phyloP scores from a whole-genome alignment of 2,888 invertebrate species.

The Eilema sororculum region DNA sequence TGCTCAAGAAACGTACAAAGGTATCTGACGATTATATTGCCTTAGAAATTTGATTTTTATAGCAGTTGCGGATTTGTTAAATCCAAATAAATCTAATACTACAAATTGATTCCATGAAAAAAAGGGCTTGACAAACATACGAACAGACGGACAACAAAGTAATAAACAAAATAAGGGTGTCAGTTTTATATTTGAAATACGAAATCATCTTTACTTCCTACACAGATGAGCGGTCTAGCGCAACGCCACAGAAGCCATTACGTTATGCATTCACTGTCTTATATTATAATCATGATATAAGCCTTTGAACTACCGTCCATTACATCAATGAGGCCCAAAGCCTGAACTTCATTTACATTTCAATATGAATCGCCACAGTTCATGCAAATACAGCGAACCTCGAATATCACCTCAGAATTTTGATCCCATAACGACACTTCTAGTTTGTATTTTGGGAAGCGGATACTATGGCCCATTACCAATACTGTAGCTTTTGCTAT shows the following conservation, averaged over 20 bases:
- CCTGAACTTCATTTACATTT: conserved; percentile 53
- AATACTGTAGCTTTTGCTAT: background rate
- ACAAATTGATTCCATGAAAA: too few relatives aligned
- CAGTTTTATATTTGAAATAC: too few relatives aligned
- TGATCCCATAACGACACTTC: conserved; percentile 23
- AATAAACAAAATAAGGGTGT: too few relatives aligned
- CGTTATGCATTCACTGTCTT: background rate
- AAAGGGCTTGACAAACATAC: too few relatives aligned
- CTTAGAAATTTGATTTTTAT: too few relatives aligned
- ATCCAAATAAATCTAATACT: too few relatives aligned
- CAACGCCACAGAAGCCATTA: background rate
- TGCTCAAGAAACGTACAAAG: too few relatives aligned
- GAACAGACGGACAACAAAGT: too few relatives aligned
- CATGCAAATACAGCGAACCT: conserved; percentile 51
- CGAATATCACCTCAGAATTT: conserved; percentile 26
- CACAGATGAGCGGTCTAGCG: too few relatives aligned
- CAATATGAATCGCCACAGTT: conserved; percentile 54
- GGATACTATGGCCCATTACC: background rate
- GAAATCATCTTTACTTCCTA: too few relatives aligned
- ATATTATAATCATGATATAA: background rate
- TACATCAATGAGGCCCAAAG: conserved; percentile 14
- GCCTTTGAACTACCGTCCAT: background rate
- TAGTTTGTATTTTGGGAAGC: background rate
- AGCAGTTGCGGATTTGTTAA: too few relatives aligned
- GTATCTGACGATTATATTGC: too few relatives aligned